Base-by-base conservation (phyloP, 2,797 vertebrate genomes). In the Myoxocephalus aenaeus region DNA sequence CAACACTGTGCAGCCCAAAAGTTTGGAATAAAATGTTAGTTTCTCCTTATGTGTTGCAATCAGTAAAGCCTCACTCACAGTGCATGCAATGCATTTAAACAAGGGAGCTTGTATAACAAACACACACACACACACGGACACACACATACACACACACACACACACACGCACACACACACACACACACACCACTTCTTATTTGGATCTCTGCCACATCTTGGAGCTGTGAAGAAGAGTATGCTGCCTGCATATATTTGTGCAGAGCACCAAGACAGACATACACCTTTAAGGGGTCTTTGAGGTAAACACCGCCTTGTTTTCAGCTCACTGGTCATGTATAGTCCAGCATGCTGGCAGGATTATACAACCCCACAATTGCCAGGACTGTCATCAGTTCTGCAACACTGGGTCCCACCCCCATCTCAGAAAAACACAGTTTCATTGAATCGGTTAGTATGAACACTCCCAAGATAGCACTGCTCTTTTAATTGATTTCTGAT, bases 321-420 rank as follows among this genome's bases (percentile, higher is more conserved):
- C 76, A 62, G 67, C 65, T 80, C 70, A 75, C 64, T 82, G 77
- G 63, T 61, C 72, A 73, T 69, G 27, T 58, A 58, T 9, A 59
- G 67, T 66, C 58, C 67, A 63, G 59, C 42, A 63, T 75, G 56
- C 50, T 65, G 56, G 64, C 74, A 77, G 54, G 65, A 79, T 79
- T 70, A 79, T 17, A 72, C 70, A 76, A 72, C 46, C 59, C 79
- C 3, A 36, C 63, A 57, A 59, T 48, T 65, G 58, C 70, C 65
- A 70, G 73, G 66, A 61, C 50, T 61, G 67, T 70, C 56, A 85
- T 85, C 67, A 79, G 59, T 75, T 83, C 82, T 72, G 78, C 78
- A 77, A 44, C 75, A 75, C 56, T 83, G 85, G 46, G 27, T 74
- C 58, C n/a, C 29, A 46, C 27, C 59, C 27, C 25, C 15, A 2